These are phyloP conservation scores for Euclidia mi DNA, from an alignment of 2,888 invertebrate species.

Conservation along the genomic window DNA sequence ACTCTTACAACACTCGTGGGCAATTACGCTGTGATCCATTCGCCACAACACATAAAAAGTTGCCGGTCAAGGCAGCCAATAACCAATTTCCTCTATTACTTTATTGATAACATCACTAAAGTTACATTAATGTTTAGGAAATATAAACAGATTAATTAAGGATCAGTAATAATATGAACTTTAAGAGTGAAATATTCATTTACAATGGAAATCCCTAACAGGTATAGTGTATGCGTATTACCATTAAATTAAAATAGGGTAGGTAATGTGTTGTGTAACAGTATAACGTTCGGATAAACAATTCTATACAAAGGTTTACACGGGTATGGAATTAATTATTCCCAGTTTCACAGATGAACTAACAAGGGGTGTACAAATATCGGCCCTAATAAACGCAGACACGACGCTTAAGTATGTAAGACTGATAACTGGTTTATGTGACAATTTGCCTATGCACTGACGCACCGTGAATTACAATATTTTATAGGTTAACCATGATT, in stretches of 20 bases:
- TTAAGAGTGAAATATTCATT: slow-evolving; percentile 24
- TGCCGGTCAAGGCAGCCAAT: neutral
- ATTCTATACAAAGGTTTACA: slow-evolving; percentile 57
- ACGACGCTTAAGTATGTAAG: slow-evolving; percentile 55
- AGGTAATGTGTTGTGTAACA: slow-evolving; percentile 56
- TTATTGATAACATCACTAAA: no score
- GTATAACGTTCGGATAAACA: slow-evolving; percentile 55
- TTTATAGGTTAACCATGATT: neutral
- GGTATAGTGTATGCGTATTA: slow-evolving; percentile 36
- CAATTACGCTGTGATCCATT: slow-evolving; percentile 5
- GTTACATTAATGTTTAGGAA: no score
- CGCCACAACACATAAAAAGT: neutral
- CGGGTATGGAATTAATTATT: slow-evolving; percentile 66
- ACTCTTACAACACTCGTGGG: neutral
- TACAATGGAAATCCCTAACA: slow-evolving; percentile 41
- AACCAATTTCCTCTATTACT: no score
- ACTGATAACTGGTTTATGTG: slow-evolving; percentile 61
- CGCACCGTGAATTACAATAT: slow-evolving; percentile 44
- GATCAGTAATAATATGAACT: slow-evolving; percentile 17
- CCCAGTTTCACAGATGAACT: slow-evolving; percentile 70
- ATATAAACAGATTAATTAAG: no score
- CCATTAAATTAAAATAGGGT: slow-evolving; percentile 57
- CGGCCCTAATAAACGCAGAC: slow-evolving; percentile 59
- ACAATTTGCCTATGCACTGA: slow-evolving; percentile 50
- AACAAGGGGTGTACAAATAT: slow-evolving; percentile 61